These are phyloP conservation scores for Uromys caudimaculatus DNA, from an alignment of 2,797 vertebrate species.

Conservation along the genomic window DNA sequence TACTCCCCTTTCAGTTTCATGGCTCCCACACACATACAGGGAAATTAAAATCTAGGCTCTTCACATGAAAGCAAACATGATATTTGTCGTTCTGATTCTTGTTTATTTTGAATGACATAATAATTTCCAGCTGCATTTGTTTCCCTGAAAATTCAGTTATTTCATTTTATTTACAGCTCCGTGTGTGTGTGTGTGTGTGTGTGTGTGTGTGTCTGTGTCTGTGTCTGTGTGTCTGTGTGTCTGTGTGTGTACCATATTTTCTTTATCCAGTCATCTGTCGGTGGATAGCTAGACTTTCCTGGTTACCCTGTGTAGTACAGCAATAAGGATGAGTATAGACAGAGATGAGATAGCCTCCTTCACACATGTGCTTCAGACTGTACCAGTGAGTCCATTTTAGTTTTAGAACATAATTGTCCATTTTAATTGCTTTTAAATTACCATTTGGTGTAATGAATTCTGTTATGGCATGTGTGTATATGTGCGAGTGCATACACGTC, in stretches of 20 bases:
- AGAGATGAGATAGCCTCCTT: neutral
- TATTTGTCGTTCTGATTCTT: neutral
- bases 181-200: neutral
- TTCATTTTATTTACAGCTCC: neutral
- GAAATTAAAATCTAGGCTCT: neutral
- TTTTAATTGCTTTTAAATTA: neutral
- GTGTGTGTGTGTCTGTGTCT: neutral
- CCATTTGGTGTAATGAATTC: neutral
- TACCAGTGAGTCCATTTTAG: neutral
- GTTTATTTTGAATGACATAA: neutral
- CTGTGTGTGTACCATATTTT: neutral
- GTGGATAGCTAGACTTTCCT: neutral
- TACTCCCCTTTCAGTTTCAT: too few relatives aligned
- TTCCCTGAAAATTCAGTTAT: neutral
- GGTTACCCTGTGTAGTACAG: neutral
- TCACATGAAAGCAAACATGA: neutral
- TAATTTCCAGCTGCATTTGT: neutral
- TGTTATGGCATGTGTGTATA: neutral
- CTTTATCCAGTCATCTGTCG: neutral
- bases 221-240: neutral
- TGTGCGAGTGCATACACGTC: neutral
- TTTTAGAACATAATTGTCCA: neutral
- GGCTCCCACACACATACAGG: accelerated
- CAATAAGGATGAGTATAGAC: neutral
- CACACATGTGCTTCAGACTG: too few relatives aligned